phyloP scores from a whole-genome alignment of 2,797 vertebrate genomes.

The Miichthys miiuy region DNA sequence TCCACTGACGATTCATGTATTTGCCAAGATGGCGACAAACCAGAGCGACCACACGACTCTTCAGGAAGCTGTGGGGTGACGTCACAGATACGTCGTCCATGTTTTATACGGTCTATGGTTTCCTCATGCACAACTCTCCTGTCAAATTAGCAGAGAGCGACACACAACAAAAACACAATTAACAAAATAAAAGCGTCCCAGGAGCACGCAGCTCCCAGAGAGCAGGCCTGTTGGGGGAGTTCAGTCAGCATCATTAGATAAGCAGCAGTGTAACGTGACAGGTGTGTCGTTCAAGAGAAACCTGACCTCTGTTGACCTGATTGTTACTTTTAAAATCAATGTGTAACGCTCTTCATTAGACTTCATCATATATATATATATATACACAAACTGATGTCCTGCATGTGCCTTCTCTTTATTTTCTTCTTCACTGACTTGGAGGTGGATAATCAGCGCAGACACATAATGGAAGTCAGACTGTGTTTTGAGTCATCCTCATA shows the following conservation, averaged over 20 bases:
- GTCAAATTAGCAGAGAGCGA: no score
- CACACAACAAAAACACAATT: no score
- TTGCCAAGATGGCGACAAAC: no score
- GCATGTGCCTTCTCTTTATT: not conserved
- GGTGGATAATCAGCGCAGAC: not conserved
- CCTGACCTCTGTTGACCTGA: not conserved
- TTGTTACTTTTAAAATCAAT: not conserved
- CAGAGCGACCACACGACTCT: no score
- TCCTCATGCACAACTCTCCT: no score
- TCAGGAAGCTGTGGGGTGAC: no score
- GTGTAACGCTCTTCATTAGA: not conserved
- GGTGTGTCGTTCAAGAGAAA: no score
- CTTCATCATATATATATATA: not conserved
- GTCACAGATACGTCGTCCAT: no score
- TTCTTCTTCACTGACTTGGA: not conserved
- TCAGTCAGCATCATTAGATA: not conserved
- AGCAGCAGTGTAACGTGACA: not conserved
- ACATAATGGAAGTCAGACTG: conserved; percentile 2
- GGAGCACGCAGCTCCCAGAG: not conserved
- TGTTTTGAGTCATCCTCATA: conserved; percentile 1
- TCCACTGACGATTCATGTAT: no score
- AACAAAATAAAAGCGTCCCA: no score
- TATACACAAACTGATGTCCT: not conserved
- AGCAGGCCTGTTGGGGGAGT: not conserved
- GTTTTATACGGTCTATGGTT: no score